Evolutionary conservation across 2,797 vertebrate species (phyloP), one percentile per base, ranked within the genome.

Genomic region (Anguilla marmorata): DNA sequence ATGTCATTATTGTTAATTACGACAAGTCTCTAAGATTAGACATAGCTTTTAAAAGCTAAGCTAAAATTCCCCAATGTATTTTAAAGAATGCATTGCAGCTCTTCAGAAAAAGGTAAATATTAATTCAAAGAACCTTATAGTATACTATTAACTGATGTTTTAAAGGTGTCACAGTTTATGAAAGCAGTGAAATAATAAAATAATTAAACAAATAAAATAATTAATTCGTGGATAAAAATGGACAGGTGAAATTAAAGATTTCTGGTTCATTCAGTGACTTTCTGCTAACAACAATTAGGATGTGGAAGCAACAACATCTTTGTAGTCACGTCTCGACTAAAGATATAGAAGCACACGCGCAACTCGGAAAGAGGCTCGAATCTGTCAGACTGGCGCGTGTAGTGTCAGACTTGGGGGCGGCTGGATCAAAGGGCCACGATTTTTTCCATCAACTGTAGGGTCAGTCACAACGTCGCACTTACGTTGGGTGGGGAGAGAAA

Each of bases 371-470:
- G 82, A 72, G 63, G 80, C 63, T 84, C 82, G 21, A 84, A 88
- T 80, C 82, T 88, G 87, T 84, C 85, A 79, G 87, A 86, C 87
- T 86, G 87, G 45, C 85, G 45, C 56, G 14, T 54, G 80, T 82
- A 90, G 89, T 80, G 89, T 54, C 87, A 88, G 85, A 86, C 87
- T 74, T 48, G 56, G 82, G 74, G 85, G 60, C 84, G 56, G 41
- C 52, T 52, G 41, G 79, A 90, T 79, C 84, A 88, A 88, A 88
- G 83, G n/a, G 83, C 30, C 33, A 80, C 33, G 63, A 50, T 50
- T 84, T 58, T 19, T 41, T 84, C 80, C 63, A 72, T 50, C 30
- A 30, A 21, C 3, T 48, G 6, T 50, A 21, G 79, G 16, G 56
- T 85, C 63, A 84, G 58, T 33, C 30, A 52, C 66, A 33, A 85